phyloP scores from a whole-genome alignment of 2,888 invertebrate genomes.

The Chymomyza fuscimana region DNA sequence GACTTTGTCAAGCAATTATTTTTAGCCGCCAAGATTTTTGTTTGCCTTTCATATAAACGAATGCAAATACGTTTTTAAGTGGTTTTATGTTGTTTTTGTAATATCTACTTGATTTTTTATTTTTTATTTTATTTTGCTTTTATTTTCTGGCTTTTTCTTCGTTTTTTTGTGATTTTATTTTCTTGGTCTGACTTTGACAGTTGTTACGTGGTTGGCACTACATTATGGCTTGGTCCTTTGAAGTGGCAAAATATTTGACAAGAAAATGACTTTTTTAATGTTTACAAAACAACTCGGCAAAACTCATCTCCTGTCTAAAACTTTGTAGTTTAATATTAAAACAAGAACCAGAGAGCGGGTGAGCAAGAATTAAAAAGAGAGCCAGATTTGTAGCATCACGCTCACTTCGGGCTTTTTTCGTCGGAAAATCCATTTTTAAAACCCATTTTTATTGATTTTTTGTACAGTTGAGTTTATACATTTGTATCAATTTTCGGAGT shows the following conservation, averaged over 20 bases:
- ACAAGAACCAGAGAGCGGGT: no score
- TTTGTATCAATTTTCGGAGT: no score
- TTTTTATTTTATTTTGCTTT: background rate
- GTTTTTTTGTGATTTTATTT: background rate
- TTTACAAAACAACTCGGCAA: background rate
- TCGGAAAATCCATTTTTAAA: no score
- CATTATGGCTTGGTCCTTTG: slow-evolving; percentile 53
- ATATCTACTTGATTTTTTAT: background rate
- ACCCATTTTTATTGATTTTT: no score
- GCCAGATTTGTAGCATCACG: no score
- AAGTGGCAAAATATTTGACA: slow-evolving; percentile 72
- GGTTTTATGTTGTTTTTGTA: slow-evolving; percentile 24
- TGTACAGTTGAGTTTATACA: no score
- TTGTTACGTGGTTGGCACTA: slow-evolving; percentile 29
- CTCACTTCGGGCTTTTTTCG: no score
- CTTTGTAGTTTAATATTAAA: no score
- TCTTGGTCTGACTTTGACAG: background rate
- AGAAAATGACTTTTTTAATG: slow-evolving; percentile 58
- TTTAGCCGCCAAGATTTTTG: slow-evolving; percentile 45
- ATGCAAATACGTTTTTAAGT: slow-evolving; percentile 71
- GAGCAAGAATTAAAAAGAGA: no score
- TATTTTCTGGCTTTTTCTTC: background rate
- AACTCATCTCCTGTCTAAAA: no score
- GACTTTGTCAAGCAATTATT: slow-evolving; percentile 69
- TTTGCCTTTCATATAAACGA: slow-evolving; percentile 64